phyloP scores from a whole-genome alignment of 2,797 vertebrate species.

The Argya squamiceps region DNA sequence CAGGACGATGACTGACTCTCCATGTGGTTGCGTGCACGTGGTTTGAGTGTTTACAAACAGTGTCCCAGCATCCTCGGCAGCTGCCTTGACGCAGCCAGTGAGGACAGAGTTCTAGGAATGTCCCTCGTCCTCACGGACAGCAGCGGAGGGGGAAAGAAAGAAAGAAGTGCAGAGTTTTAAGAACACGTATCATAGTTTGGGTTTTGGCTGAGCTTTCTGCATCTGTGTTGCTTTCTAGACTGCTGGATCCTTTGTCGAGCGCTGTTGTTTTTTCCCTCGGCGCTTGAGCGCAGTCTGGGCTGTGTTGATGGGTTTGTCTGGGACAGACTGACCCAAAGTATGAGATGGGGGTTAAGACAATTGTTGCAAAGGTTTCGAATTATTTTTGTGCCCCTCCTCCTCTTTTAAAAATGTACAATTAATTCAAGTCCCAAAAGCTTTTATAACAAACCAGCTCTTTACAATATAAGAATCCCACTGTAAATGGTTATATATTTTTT shows the following conservation, averaged over 20 bases:
- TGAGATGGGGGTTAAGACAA: neutral
- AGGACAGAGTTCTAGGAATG: slow-evolving; percentile 29
- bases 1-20: slow-evolving; percentile 11
- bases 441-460: neutral
- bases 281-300: fast-evolving
- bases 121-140: neutral
- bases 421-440: neutral
- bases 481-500: slow-evolving; percentile 14
- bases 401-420: neutral
- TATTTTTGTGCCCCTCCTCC: neutral
- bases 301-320: neutral
- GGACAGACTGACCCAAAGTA: neutral
- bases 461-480: neutral
- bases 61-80: slow-evolving; percentile 27
- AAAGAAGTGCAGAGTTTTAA: neutral
- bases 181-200: neutral
- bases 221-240: neutral
- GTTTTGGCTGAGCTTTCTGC: slow-evolving; percentile 32
- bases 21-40: slow-evolving; percentile 13
- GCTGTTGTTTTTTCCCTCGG: neutral
- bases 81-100: neutral
- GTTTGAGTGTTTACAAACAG: slow-evolving; percentile 45
- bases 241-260: neutral
- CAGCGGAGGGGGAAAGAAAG: neutral
- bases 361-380: neutral